Percentiles rank a stretch among this genome's conserved stretches.
Conservation (phyloP, 53 echinoderm and acorn worm species). For the Actinopyga echinites region DNA sequence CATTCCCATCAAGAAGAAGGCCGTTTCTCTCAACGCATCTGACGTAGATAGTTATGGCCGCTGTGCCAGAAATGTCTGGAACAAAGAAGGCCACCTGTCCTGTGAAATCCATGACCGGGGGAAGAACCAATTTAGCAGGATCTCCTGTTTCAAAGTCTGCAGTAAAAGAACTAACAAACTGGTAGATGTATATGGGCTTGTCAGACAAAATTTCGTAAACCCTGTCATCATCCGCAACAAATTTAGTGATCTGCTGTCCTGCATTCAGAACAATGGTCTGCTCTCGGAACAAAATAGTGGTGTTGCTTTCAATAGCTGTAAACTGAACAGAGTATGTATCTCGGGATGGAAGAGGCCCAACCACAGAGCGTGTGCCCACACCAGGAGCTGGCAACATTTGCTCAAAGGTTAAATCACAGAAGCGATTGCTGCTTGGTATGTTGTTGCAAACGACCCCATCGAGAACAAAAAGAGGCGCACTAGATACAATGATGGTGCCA, state of each 20-base stretch:
- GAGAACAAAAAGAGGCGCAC: conserved; percentile 11
- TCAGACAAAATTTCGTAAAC: conserved; percentile 25
- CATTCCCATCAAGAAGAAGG: not conserved
- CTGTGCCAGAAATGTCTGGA: not conserved
- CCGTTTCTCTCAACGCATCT: conserved; percentile 3
- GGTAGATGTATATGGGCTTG: conserved; percentile 20
- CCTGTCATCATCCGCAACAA: not conserved
- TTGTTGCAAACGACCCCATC: conserved; percentile 34
- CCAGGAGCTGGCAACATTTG: conserved; percentile 7
- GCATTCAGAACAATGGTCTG: conserved; percentile 5
- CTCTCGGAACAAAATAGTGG: not conserved
- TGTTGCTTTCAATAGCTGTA: not conserved
- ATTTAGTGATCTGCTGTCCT: conserved; percentile 7
- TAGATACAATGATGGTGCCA: conserved; percentile 7
- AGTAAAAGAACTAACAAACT: not conserved
- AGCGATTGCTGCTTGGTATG: not conserved
- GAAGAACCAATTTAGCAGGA: conserved; percentile 20
- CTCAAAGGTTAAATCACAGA: conserved; percentile 38
- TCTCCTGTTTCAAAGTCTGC: conserved; percentile 30
- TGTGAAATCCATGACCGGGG: conserved; percentile 8
- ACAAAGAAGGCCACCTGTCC: conserved; percentile 17
- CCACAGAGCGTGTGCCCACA: not conserved
- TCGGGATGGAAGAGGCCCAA: conserved; percentile 19
- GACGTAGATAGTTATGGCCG: conserved; percentile 2
- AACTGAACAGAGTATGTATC: conserved; percentile 8